These are phyloP conservation scores for Pseudoatta argentina DNA, from an alignment of 1,140 invertebrate genomes.

Conservation along the genomic window DNA sequence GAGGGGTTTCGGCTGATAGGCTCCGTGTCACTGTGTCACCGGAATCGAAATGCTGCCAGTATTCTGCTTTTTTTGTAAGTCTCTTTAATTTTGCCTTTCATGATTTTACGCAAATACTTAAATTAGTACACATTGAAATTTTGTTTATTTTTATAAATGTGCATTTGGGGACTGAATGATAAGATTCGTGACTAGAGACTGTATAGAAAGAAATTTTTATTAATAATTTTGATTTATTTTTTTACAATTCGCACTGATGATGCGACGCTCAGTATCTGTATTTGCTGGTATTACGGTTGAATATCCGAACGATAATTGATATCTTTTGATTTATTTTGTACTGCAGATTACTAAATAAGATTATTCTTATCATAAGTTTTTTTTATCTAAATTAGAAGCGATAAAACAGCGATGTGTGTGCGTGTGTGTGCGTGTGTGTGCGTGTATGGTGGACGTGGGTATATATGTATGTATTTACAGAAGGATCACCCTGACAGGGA, in stretches of 20 bases:
- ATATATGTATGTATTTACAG: not conserved
- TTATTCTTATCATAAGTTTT: not conserved
- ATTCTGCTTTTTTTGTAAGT: conserved; percentile 12
- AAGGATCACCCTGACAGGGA: not conserved
- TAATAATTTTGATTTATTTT: conserved; percentile 2
- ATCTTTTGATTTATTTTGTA: not conserved
- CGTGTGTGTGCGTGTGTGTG: not conserved
- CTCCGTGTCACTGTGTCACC: conserved; percentile 84
- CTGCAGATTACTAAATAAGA: conserved; percentile 10
- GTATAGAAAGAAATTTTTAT: not conserved
- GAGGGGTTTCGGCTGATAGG: conserved; percentile 80
- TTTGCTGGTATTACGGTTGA: not conserved
- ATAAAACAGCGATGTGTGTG: not conserved
- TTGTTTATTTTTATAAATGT: not conserved
- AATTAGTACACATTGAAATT: not conserved
- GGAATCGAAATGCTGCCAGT: conserved; percentile 77
- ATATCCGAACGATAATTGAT: not conserved
- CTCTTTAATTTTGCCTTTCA: conserved; percentile 4
- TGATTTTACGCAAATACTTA: not conserved
- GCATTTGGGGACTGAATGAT: not conserved
- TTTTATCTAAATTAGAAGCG: conserved; percentile 15
- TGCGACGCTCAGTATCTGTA: not conserved
- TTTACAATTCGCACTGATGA: not conserved
- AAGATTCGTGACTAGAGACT: not conserved
- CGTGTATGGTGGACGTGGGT: not conserved